Evolutionary conservation across 2,113 vertebrate species (phyloP), one percentile per base, ranked within the genome.

Genomic region (Origma solitaria): DNA sequence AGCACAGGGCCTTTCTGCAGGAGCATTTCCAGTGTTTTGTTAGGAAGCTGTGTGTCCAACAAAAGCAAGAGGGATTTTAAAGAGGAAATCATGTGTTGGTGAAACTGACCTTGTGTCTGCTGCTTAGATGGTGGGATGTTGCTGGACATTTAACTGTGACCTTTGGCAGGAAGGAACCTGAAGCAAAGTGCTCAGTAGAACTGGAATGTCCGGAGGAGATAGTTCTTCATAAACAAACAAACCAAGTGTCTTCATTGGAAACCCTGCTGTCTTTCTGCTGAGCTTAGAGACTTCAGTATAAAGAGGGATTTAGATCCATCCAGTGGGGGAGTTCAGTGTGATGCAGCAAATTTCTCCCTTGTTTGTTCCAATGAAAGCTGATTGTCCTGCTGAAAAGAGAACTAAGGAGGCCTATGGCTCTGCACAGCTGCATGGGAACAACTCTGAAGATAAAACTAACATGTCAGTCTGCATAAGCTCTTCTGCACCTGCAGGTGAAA

Each of bases 191-290:
- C 83, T 96, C 64, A 70, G 79, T 38, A 61, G 77, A 90, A 69
- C 56, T 86, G 54, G 35, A 94, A 82, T 92, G 95, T 94, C 94
- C 24, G 25, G 89, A 54, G 77, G 73, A 82, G 31, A 27, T 83
- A 84, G 82, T 71, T 88, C 85, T 94, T 86, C 89, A 82, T 87
- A 87, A 94, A 75, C 78, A 94, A 94, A 88, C 70, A 40, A 93
- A 84, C n/a, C 16, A 40, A 94, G 64, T 58, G 64, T 80, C 14
- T 20, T 77, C 76, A 92, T 72, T 92, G 77, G 83, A 96, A 92
- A 91, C 62, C 80, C 78, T 53, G 38, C 79, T 92, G 79, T 82
- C 79, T 82, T 92, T 82, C 78, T 95, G 66, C 87, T 86, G 87
- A 90, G 35, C 68, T 78, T 57, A 37, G 40, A 68, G 47, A 47